Evolutionary conservation across 2,888 invertebrate genomes (phyloP).

Genomic region (Serripes groenlandicus): DNA sequence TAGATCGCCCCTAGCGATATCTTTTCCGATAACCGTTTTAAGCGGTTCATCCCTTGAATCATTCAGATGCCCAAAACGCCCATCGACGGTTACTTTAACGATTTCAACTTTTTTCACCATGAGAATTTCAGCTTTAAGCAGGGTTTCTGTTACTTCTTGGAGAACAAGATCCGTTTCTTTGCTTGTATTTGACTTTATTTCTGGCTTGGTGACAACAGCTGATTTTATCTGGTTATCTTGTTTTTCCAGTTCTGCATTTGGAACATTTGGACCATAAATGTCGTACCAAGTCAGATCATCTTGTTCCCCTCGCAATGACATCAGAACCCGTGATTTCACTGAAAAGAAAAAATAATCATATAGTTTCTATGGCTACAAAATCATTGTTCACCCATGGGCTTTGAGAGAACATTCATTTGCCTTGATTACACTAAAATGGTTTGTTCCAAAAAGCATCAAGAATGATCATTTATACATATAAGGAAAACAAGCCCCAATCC

Average conservation of each 20-base stretch:
- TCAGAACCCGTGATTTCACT: conserved; percentile 83
- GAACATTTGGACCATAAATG: conserved; percentile 68
- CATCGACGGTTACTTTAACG: conserved; percentile 70
- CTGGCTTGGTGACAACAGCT: not conserved
- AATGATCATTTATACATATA: no score
- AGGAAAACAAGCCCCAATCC: no score
- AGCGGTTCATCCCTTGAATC: conserved; percentile 50
- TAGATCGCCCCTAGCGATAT: conserved; percentile 28
- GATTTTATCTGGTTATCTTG: conserved; percentile 10
- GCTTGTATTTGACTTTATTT: not conserved
- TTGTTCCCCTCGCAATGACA: conserved; percentile 79
- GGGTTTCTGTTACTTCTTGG: not conserved
- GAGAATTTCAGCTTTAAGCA: not conserved
- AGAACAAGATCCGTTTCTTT: not conserved
- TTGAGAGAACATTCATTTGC: no score
- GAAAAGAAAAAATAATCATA: conserved; percentile 58
- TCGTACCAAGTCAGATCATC: conserved; percentile 74
- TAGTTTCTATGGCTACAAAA: no score
- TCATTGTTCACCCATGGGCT: no score
- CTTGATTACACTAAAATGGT: no score
- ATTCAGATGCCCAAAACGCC: conserved; percentile 63
- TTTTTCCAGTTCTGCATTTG: conserved; percentile 60
- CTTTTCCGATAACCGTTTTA: conserved; percentile 30
- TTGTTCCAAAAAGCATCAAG: no score
- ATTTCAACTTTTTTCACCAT: conserved; percentile 45